Percentiles rank a stretch among this genome's conserved stretches.
phyloP scores from a whole-genome alignment of 2,113 vertebrate species.

The Butastur rufipennis region DNA sequence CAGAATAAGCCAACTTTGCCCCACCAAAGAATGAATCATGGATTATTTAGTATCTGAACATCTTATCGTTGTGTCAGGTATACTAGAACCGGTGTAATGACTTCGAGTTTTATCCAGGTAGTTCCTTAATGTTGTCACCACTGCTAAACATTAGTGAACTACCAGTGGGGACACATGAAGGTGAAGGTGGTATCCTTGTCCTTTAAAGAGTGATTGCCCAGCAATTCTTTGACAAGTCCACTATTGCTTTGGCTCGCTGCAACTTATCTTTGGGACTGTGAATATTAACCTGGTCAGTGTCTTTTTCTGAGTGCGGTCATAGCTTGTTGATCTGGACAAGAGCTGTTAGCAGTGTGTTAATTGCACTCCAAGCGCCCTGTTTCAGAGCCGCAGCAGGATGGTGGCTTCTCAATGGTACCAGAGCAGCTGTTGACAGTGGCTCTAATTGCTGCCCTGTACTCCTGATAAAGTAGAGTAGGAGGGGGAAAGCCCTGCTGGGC shows the following conservation, averaged over 20 bases:
- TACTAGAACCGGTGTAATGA: background rate
- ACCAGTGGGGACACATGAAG: background rate
- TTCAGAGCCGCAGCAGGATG: slow-evolving; percentile 10
- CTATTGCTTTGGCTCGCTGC: background rate
- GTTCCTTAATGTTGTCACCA: background rate
- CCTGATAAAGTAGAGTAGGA: background rate
- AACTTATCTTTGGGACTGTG: background rate
- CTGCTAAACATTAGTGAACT: background rate
- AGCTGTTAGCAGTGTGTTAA: slow-evolving; percentile 19
- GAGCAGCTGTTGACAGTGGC: slow-evolving; percentile 14
- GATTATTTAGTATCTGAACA: background rate
- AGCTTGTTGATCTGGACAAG: background rate
- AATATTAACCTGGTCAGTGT: background rate
- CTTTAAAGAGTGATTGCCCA: background rate
- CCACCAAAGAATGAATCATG: background rate
- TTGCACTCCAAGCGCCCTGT: background rate
- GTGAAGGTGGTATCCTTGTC: rapidly evolving
- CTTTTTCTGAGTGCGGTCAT: background rate
- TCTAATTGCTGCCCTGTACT: slow-evolving; percentile 49
- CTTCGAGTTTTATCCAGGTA: background rate
- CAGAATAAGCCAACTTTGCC: background rate
- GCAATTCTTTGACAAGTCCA: background rate
- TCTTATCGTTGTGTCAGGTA: background rate
- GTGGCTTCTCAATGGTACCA: background rate
- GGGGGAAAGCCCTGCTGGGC: slow-evolving; percentile 27